Base-by-base conservation (phyloP, 2,113 vertebrate genomes). In the Urocynchramus pylzowi region DNA sequence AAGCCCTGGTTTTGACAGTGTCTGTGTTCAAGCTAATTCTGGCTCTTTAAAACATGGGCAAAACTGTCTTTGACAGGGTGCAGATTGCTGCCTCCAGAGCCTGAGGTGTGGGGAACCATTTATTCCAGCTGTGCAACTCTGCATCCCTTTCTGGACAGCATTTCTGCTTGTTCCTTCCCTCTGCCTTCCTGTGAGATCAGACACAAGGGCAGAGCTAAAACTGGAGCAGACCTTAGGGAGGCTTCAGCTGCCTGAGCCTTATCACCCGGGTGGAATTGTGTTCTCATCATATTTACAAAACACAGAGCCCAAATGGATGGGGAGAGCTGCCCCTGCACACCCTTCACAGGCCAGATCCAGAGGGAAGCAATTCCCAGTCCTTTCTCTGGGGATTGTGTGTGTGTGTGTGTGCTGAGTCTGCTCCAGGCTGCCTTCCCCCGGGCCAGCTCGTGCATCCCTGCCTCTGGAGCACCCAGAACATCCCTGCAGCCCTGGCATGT, bases 401-500 rank as follows among this genome's bases (percentile, higher is more conserved):
- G 68, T 78, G 68, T 49, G 39, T 56, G 18, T 30, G 61, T 14
- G 78, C 83, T 91, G 90, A 95, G 81, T 12, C 85, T 96, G 88
- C 92, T 91, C 64, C 53, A 39, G 87, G 70, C 96, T 96, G 94
- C 93, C 69, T 74, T 79, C 77, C 95, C 65, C 75, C 52, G 5
- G 81, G 85, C 68, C 70, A 84, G 95, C 93, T 67, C 52, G 88
- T 95, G 93, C 95, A 89, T 94, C 96, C 44, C 91, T 87, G 93
- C 93, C 85, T 76, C 44, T 49, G n/a, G 71, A 74, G 53, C 44
- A n/a, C 78, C 8, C 54, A 5, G 87, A 52, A 17, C 74, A 22
- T 95, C 96, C 87, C 33, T 24, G 47, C 47, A 49, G 47, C 47
- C 93, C 82, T 79, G 96, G 96, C 96, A 97, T 97, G 98, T 95